phyloP scores from a whole-genome alignment of 2,113 vertebrate species.

The Canis aureus region DNA sequence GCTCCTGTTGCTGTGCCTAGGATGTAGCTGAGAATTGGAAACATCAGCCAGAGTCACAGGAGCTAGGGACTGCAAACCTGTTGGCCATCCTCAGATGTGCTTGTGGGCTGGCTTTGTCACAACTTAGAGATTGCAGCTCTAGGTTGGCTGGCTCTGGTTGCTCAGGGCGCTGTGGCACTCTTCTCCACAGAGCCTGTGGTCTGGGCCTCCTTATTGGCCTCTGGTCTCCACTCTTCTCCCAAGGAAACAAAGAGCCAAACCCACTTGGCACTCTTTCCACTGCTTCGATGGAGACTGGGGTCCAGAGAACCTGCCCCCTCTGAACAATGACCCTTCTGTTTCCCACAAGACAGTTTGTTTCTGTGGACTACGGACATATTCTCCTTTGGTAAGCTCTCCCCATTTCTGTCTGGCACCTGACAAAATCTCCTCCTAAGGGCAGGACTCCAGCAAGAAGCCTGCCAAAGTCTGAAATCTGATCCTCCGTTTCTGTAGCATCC shows the following conservation, averaged over 20 bases:
- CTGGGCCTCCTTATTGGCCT: background rate
- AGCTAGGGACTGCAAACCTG: background rate
- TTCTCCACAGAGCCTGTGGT: background rate
- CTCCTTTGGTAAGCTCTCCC: background rate
- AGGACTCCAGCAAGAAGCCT: constrained; percentile 10
- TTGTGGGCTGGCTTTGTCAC: background rate
- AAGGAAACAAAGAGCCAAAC: background rate
- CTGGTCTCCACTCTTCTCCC: background rate
- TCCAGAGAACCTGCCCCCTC: background rate
- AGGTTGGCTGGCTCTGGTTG: background rate
- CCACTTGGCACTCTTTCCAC: background rate
- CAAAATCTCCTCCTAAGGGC: background rate
- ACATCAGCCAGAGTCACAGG: background rate
- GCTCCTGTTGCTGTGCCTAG: background rate
- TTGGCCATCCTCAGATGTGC: background rate
- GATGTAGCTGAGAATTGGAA: background rate
- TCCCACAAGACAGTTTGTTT: background rate
- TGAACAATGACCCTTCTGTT: background rate
- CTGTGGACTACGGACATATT: background rate
- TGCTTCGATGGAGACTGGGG: background rate
- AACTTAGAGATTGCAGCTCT: background rate
- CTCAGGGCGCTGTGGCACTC: background rate
- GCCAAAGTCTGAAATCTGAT: constrained; percentile 8
- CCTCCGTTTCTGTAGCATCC: background rate
- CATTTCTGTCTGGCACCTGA: background rate